Conservation (phyloP, 2,113 vertebrate genomes). For the Tenrec ecaudatus region DNA sequence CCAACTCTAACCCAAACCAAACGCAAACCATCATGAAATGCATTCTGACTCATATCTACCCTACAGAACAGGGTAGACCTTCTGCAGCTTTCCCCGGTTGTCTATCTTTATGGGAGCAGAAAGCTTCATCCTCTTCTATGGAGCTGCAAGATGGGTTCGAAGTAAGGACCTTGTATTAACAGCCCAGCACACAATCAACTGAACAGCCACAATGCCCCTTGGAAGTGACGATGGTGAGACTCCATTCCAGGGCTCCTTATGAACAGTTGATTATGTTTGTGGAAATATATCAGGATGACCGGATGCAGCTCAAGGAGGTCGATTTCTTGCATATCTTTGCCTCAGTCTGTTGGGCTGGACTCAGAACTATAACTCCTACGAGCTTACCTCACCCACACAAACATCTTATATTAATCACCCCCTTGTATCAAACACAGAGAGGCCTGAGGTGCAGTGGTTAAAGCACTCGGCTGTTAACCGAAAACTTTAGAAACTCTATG, state of each 20-base stretch:
- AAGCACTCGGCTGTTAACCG: too few relatives aligned
- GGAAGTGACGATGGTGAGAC: not conserved
- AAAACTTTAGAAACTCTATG: too few relatives aligned
- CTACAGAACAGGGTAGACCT: too few relatives aligned
- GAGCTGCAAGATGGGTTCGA: not conserved
- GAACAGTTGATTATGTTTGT: not conserved
- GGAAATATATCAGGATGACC: not conserved
- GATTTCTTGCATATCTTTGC: not conserved
- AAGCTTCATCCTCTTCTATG: not conserved
- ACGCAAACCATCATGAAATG: too few relatives aligned
- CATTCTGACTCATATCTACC: too few relatives aligned
- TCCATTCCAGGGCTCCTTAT: too few relatives aligned
- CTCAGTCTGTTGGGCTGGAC: conserved; percentile 17
- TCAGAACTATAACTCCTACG: conserved; percentile 12
- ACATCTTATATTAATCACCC: not conserved
- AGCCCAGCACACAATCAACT: not conserved
- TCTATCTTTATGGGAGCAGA: not conserved
- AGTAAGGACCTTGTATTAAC: not conserved
- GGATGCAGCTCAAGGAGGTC: not conserved
- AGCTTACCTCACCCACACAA: not conserved
- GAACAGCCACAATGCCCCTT: not conserved
- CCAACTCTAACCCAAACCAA: too few relatives aligned
- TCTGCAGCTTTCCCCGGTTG: not conserved
- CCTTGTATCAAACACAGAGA: not conserved
- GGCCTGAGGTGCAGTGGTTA: too few relatives aligned